These are phyloP conservation scores for Jaculus jaculus DNA, from an alignment of 2,113 vertebrate species.

Conservation along the genomic window DNA sequence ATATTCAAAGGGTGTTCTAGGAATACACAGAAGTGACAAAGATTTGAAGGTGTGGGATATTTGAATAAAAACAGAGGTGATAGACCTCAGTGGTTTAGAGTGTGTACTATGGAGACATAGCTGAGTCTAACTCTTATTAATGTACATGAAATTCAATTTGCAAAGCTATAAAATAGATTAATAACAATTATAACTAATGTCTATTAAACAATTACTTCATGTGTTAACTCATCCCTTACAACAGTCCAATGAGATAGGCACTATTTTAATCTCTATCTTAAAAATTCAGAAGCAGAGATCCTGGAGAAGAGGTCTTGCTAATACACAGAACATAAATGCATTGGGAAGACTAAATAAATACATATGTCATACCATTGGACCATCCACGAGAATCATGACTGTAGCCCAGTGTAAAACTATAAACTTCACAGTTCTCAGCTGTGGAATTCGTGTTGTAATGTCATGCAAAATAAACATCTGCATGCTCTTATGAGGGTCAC, in stretches of 20 bases:
- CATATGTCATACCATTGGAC: neutral
- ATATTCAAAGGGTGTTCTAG: neutral
- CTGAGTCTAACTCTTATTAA: neutral
- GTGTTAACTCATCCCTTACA: neutral
- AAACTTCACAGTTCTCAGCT: no score
- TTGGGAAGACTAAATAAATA: neutral
- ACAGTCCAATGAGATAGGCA: neutral
- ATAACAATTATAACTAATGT: neutral
- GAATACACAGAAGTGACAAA: neutral
- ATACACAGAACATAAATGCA: neutral
- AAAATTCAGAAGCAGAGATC: neutral
- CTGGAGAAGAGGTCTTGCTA: neutral
- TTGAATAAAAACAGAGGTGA: neutral
- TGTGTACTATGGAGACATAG: neutral
- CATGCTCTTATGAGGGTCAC: no score
- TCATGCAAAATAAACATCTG: no score
- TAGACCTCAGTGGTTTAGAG: neutral
- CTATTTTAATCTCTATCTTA: constrained; percentile 20
- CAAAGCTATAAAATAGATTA: neutral
- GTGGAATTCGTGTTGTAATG: no score
- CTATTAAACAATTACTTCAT: neutral
- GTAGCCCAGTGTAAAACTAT: no score
- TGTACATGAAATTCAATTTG: constrained; percentile 26
- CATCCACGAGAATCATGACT: no score
- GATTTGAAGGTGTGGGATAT: neutral